Base-by-base conservation (phyloP, 2,888 invertebrate genomes). In the Trilocha varians region DNA sequence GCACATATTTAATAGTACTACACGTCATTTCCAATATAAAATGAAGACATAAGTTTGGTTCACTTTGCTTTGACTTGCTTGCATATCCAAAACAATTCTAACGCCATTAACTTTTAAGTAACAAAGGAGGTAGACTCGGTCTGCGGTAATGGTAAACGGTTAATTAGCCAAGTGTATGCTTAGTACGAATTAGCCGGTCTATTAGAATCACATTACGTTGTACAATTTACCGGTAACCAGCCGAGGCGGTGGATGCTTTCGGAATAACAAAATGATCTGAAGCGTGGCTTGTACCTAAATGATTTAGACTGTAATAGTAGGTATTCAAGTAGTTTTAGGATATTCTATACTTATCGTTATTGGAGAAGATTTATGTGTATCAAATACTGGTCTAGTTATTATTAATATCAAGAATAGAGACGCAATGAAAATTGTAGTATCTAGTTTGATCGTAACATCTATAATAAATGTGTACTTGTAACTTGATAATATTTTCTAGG, bases 201-300 rank as follows among this genome's bases (percentile, higher is more conserved):
- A 84, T 85, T 84, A 84, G 79, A 82, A 74, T 79, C 79, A 78
- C 79, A 79, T 82, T 82, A 82, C 80, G 73, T 66, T 69, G 74
- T 75, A 73, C 79, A 74, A 74, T 80, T 78, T 78, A 78, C 80
- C 77, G 78, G 75, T 79, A 78, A 83, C 76, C 68, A 75, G 67
- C 65, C 64, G 70, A 65, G 70, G 66, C 49, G 67, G 76, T 65
- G 65, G 70, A 70, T 71, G 74, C 70, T 68, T 62, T 56, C 50
- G 53, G 70, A 77, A 82, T 78, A 76, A 76, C 73, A 74, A 80
- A 78, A 75, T 73, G 71, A 62, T 58, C 58, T 66, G 53, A n/a
- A n/a, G n/a, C n/a, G n/a, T n/a, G n/a, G n/a, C n/a, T n/a, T 59
- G 57, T 34, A 42, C 13, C 42, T 42, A 34, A 38, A 35, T 42